Conservation (phyloP, 2,888 invertebrate genomes). For the Petrophora chlorosata region DNA sequence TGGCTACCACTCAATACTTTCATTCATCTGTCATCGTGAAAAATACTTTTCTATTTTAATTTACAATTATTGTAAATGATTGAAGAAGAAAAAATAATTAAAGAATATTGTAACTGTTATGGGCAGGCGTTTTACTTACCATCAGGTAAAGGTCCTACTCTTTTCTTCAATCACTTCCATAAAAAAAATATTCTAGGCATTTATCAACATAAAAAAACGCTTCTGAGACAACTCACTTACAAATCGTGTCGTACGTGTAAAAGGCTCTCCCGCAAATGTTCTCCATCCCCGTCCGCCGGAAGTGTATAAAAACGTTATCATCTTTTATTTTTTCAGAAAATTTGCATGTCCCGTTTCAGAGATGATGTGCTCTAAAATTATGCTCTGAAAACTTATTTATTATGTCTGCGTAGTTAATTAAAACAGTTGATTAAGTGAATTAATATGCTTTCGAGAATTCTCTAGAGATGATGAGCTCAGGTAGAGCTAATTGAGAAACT, state of each 20-base stretch:
- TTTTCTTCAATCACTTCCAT: no score
- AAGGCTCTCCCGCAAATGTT: slow-evolving; percentile 35
- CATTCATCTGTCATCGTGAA: no score
- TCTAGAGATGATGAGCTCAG: slow-evolving; percentile 18
- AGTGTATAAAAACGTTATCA: slow-evolving; percentile 76
- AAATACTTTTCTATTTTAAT: no score
- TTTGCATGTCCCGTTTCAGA: slow-evolving; percentile 80
- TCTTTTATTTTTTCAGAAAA: slow-evolving; percentile 79
- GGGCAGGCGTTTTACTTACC: no score
- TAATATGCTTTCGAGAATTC: slow-evolving; percentile 32
- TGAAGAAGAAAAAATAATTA: no score
- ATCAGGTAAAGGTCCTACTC: no score
- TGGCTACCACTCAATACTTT: no score
- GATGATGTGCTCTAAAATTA: slow-evolving; percentile 77
- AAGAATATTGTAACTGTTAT: no score
- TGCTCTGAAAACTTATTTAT: slow-evolving; percentile 72
- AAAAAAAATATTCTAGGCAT: no score
- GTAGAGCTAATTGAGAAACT: slow-evolving; percentile 6
- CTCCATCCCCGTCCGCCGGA: slow-evolving; percentile 60
- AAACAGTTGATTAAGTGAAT: slow-evolving; percentile 50
- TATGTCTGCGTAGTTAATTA: slow-evolving; percentile 65
- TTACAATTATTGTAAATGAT: no score
- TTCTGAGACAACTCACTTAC: background rate
- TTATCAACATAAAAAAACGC: no score
- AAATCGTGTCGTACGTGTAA: slow-evolving; percentile 47